Conservation (phyloP, 2,113 vertebrate genomes). For the Stictonetta naevosa region DNA sequence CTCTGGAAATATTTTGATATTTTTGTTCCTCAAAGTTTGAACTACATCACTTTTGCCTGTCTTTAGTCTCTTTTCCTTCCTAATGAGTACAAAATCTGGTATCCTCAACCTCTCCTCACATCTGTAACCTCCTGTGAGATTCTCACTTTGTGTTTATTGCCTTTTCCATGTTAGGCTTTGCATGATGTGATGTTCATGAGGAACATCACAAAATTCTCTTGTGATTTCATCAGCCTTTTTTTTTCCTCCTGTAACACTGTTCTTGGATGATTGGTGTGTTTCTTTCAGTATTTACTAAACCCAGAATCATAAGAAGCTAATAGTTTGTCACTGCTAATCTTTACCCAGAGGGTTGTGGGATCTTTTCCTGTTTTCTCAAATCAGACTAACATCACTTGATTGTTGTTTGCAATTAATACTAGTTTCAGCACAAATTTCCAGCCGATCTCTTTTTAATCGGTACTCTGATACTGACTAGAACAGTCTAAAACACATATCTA, state of each 20-base stretch:
- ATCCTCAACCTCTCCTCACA: background rate
- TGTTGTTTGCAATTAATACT: background rate
- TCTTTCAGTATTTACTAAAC: background rate
- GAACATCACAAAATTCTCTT: background rate
- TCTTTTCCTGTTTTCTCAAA: background rate
- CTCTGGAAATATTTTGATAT: background rate
- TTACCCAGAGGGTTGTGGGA: background rate
- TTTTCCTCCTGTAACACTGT: background rate
- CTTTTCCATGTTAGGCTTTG: background rate
- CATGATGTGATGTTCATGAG: background rate
- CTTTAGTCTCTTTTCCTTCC: conserved; percentile 7
- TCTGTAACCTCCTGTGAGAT: background rate
- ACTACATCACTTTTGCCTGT: background rate
- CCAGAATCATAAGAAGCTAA: background rate
- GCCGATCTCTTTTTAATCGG: background rate
- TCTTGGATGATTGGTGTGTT: background rate
- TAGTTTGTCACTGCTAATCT: background rate
- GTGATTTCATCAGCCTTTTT: background rate
- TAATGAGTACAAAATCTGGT: conserved; percentile 11
- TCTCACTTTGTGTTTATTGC: background rate
- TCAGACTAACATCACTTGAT: background rate
- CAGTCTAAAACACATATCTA: background rate
- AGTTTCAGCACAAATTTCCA: background rate
- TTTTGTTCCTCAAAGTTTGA: background rate
- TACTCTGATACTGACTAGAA: background rate